phyloP scores from a whole-genome alignment of 2,113 vertebrate genomes.

The Pterocles burchelli region DNA sequence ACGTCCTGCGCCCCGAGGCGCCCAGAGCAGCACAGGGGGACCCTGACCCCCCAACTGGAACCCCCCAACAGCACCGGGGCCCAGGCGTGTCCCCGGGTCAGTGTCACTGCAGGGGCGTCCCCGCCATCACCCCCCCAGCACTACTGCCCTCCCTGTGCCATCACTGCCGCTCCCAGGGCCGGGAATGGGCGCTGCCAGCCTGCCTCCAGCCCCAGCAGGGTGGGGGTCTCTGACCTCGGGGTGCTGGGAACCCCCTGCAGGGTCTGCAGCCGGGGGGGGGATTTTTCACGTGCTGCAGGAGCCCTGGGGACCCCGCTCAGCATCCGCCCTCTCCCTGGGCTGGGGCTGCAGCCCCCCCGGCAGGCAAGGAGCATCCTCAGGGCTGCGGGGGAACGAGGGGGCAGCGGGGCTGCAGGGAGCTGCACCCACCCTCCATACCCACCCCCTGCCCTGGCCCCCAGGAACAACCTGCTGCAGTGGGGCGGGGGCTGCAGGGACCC shows the following conservation, averaged over 20 bases:
- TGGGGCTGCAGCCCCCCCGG: neutral
- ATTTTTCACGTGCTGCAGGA: rapidly evolving
- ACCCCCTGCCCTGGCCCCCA: neutral
- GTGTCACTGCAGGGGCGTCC: rapidly evolving
- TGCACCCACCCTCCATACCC: neutral
- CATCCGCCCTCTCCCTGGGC: rapidly evolving
- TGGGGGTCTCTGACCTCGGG: neutral
- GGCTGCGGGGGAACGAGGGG: neutral
- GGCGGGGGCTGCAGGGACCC: too few species aligned
- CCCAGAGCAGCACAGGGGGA: neutral
- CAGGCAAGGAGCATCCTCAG: neutral
- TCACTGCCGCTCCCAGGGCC: neutral
- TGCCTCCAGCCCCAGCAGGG: neutral
- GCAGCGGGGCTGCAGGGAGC: neutral
- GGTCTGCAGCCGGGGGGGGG: rapidly evolving
- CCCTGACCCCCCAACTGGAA: neutral
- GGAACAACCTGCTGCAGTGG: too few species aligned
- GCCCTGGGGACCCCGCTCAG: neutral
- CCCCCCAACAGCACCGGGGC: rapidly evolving
- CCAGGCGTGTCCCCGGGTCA: rapidly evolving
- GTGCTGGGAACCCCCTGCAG: neutral
- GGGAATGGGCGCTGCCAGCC: neutral
- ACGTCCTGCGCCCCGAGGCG: rapidly evolving
- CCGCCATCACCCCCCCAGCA: rapidly evolving
- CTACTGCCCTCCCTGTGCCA: rapidly evolving